These are phyloP conservation scores for Drosophila limbata DNA, from an alignment of 2,888 invertebrate genomes.

Conservation along the genomic window DNA sequence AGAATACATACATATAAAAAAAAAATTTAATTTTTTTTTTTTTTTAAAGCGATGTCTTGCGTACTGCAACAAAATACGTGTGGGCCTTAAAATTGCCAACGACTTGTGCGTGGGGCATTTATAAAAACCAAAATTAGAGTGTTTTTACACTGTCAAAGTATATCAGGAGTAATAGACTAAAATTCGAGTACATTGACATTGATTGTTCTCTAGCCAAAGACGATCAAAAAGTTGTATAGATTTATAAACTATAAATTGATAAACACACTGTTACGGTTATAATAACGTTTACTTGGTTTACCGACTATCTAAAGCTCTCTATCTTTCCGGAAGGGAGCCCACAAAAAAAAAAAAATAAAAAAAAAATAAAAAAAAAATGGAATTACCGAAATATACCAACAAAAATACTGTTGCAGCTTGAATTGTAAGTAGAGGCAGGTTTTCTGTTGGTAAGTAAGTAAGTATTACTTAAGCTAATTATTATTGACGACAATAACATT, in stretches of 20 bases:
- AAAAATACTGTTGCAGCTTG: slow-evolving; percentile 20
- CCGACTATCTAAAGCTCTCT: slow-evolving; percentile 38
- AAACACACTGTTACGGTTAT: slow-evolving; percentile 33
- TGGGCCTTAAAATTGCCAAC: slow-evolving; percentile 82
- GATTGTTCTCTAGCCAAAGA: slow-evolving; percentile 70
- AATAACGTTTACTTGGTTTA: slow-evolving; percentile 8
- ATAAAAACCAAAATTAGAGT: slow-evolving; percentile 62
- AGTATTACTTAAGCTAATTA: slow-evolving; percentile 53
- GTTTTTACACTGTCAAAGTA: slow-evolving; percentile 84
- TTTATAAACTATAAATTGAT: slow-evolving; percentile 19
- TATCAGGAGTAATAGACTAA: slow-evolving; percentile 85
- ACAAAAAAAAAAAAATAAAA: slow-evolving; percentile 9
- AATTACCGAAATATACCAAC: slow-evolving; percentile 11
- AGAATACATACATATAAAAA: not conserved
- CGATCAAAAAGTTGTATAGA: slow-evolving; percentile 35
- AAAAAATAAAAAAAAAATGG: slow-evolving; percentile 5
- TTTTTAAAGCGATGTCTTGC: slow-evolving; percentile 7
- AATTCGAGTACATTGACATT: slow-evolving; percentile 83
- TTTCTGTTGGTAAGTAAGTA: slow-evolving; percentile 5
- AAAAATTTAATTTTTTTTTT: no score
- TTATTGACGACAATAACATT: slow-evolving; percentile 41
- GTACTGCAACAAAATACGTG: slow-evolving; percentile 59
- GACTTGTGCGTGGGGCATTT: slow-evolving; percentile 70
- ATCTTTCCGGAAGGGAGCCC: slow-evolving; percentile 29
- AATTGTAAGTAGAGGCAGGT: slow-evolving; percentile 5